Evolutionary conservation across 2,797 vertebrate species (phyloP).

Genomic region (Hozukius guyotensis): DNA sequence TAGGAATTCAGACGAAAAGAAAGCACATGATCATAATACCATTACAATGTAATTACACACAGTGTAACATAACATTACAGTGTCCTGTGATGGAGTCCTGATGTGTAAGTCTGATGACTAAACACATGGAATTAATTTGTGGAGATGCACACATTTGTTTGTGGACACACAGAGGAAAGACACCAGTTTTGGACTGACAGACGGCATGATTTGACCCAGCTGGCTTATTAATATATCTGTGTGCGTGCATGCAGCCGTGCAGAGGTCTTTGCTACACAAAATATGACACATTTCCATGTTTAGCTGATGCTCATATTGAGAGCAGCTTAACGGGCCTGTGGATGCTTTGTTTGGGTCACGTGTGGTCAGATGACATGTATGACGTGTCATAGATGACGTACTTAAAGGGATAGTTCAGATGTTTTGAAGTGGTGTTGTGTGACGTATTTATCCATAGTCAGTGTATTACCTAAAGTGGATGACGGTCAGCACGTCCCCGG

Average conservation of each 20-base stretch:
- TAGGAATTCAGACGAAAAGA: neutral
- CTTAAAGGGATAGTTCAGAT: neutral
- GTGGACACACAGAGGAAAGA: neutral
- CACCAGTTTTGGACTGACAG: neutral
- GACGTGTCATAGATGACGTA: neutral
- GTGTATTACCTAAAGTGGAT: too few species aligned
- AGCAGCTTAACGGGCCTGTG: neutral
- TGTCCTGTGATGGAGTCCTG: neutral
- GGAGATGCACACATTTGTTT: neutral
- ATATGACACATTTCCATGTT: slow-evolving; percentile 10
- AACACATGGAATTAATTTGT: slow-evolving; percentile 10
- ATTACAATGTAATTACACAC: neutral
- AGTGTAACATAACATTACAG: neutral
- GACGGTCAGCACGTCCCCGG: too few species aligned
- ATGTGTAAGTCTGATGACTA: neutral
- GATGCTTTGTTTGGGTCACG: neutral
- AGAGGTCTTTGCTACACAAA: neutral
- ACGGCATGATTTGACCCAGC: slow-evolving; percentile 20
- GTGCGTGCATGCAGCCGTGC: neutral
- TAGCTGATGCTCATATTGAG: slow-evolving; percentile 3
- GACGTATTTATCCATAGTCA: too few species aligned
- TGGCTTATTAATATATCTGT: slow-evolving; percentile 13
- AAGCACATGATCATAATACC: neutral
- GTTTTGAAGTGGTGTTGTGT: too few species aligned
- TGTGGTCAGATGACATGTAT: neutral